Base-by-base conservation (phyloP, 2,797 vertebrate genomes). In the Lepus townsendii region DNA sequence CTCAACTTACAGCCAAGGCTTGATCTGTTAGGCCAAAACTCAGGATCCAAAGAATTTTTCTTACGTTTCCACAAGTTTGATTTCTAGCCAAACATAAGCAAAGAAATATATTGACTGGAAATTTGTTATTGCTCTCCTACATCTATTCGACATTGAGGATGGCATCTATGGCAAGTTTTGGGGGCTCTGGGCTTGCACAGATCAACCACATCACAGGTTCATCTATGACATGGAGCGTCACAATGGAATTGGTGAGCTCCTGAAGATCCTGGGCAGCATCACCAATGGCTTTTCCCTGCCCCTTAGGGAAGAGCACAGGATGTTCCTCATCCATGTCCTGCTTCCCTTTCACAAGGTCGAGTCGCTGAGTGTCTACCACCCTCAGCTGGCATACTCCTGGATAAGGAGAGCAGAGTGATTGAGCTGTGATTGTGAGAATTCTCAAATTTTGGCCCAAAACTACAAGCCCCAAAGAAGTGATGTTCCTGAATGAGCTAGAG, bases 101-200 rank as follows among this genome's bases (percentile, higher is more conserved):
- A 99, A 99, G 98, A 99, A 99, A 97, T 99, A 99, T 97, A 99
- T 99, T 38, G 99, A 99, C 98, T 99, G 99, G 98, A 99, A 99
- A 98, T 99, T 99, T 98, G 99, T 99, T 26, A 94, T 99, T 30
- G 99, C 99, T 98, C 98, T 99, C 90, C 98, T 99, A 97, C 99
- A 99, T 98, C 98, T 99, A 84, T 99, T 99, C 90, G 99, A 99
- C 98, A 99, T 99, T 13, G 99, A 99, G 97, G 99, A 99, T 54
- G 99, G 99, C 76, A 99, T 99, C 98, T 99, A 99, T 0, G 99
- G 99, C 50, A 99, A 99, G 98, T 99, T 99, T 97, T 98, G 99
- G 80, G 99, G 99, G 42, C 98, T 99, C 85, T 98, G 99, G 19
- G 99, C 99, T 0, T 99, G 99, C 73, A 99, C 99, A 99, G 98